Evolutionary conservation across 2,797 vertebrate species (phyloP).

Genomic region (Tokudaia tokunoshimensis): DNA sequence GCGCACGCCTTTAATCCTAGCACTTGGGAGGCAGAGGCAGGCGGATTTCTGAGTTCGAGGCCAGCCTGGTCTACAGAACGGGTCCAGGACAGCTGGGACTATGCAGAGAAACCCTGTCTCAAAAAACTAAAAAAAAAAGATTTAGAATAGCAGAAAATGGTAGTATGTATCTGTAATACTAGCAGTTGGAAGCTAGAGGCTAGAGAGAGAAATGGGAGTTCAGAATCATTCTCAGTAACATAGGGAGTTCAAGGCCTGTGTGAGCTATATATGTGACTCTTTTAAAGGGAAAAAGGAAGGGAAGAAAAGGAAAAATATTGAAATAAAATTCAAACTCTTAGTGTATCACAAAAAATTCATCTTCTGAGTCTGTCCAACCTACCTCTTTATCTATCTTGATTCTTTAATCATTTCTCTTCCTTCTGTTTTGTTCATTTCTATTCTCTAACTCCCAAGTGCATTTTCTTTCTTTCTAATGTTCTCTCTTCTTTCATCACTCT

Average conservation of each 20-base stretch:
- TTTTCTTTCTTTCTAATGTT: conserved; percentile 17
- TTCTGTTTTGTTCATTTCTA: neutral
- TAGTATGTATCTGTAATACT: neutral
- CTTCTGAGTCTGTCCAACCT: neutral
- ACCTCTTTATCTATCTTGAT: neutral
- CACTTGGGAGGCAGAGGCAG: no score
- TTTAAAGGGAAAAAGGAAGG: neutral
- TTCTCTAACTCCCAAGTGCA: neutral
- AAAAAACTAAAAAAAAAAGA: no score
- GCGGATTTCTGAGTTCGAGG: no score
- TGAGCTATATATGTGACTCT: neutral
- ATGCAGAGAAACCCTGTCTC: no score
- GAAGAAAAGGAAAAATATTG: neutral
- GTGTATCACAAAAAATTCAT: conserved; percentile 1
- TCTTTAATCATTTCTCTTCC: neutral
- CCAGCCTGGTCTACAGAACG: no score
- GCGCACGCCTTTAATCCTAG: no score
- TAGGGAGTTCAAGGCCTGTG: neutral
- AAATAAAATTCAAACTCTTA: conserved; percentile 17
- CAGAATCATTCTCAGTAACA: neutral
- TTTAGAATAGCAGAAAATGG: neutral
- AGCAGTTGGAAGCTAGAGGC: neutral
- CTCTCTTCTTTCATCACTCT: neutral
- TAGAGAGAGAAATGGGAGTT: neutral
- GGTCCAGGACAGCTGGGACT: no score